phyloP scores from a whole-genome alignment of 2,888 invertebrate genomes.

The Emmelina monodactyla region DNA sequence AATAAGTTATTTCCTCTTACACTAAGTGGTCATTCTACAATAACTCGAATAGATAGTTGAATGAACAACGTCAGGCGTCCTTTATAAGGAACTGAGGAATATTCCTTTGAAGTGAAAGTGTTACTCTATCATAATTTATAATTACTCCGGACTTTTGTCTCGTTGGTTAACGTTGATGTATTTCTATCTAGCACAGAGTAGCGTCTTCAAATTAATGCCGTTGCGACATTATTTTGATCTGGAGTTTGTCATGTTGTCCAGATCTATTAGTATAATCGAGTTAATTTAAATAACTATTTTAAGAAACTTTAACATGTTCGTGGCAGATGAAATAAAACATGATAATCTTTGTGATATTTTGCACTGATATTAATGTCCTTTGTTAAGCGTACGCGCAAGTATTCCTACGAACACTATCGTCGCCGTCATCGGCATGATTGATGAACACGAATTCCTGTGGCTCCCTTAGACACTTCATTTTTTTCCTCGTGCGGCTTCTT shows the following conservation, averaged over 20 bases:
- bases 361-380: too few relatives aligned
- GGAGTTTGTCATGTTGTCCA: too few relatives aligned
- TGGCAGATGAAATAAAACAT: too few relatives aligned
- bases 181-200: too few relatives aligned
- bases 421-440: constrained; percentile 37
- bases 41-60: constrained; percentile 36
- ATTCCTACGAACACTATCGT: constrained; percentile 40
- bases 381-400: too few relatives aligned
- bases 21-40: constrained; percentile 51
- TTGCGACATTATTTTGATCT: too few relatives aligned
- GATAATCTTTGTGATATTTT: too few relatives aligned
- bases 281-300: too few relatives aligned
- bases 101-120: constrained; percentile 31
- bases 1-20: constrained; percentile 57
- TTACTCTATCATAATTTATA: constrained; percentile 25
- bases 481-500: constrained; percentile 11
- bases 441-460: constrained; percentile 41
- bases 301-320: too few relatives aligned
- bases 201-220: too few relatives aligned
- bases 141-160: constrained; percentile 24
- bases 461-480: constrained; percentile 29
- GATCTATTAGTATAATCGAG: too few relatives aligned
- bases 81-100: constrained; percentile 10
- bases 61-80: constrained; percentile 11
- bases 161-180: too few relatives aligned